These are phyloP conservation scores for Melipona beecheii DNA, from an alignment of 2,888 invertebrate species.

Conservation along the genomic window DNA sequence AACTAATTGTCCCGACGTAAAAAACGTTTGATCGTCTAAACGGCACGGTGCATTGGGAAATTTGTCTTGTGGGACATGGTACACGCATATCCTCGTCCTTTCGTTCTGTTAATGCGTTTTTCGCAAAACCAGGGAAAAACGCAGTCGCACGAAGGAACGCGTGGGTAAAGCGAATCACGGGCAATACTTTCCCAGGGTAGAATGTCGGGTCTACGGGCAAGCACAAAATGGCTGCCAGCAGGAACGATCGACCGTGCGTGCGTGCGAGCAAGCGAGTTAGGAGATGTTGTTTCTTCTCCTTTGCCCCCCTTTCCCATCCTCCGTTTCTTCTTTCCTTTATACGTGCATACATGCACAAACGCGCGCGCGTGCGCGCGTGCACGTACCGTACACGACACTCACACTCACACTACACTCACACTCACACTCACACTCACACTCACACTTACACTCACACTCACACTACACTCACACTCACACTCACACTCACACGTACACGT, in stretches of 20 bases:
- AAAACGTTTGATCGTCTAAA: conserved; percentile 17
- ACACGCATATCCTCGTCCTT: neutral
- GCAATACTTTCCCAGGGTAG: conserved; percentile 79
- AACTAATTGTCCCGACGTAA: conserved; percentile 60
- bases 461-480: no score
- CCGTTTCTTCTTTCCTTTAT: conserved; percentile 2
- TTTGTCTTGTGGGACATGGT: neutral
- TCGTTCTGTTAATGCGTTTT: neutral
- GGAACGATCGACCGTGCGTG: conserved; percentile 81
- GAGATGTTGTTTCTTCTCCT: conserved; percentile 59
- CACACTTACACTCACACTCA: no score
- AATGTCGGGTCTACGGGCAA: conserved; percentile 74
- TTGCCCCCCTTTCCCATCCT: conserved; percentile 23
- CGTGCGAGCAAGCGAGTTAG: conserved; percentile 70
- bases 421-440: no score
- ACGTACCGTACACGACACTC: neutral
- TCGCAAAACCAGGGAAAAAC: neutral
- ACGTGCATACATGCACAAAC: neutral
- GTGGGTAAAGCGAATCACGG: conserved; percentile 63
- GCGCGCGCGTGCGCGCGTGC: neutral
- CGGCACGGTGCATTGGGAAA: neutral
- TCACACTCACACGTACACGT: neutral
- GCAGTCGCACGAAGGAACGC: conserved; percentile 1
- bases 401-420: neutral
- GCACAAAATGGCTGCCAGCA: conserved; percentile 81